Base-by-base conservation (phyloP, 2,797 vertebrate genomes). In the Bradypodion pumilum region DNA sequence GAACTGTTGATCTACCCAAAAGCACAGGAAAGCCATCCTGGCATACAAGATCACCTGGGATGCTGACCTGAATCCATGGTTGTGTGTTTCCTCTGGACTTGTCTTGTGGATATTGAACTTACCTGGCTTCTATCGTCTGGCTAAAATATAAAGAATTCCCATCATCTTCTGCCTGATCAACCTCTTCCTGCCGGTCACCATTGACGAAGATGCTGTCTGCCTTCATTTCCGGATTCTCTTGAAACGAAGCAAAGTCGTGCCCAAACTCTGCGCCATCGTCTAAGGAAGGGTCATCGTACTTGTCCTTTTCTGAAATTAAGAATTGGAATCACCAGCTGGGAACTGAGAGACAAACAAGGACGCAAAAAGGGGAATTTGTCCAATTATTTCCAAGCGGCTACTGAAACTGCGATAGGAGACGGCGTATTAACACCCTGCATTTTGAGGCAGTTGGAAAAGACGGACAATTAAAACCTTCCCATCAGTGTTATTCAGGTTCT, bases 121-220 rank as follows among this genome's bases (percentile, higher is more conserved):
- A 99, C 98, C 97, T 97, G 76, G 92, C 92, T 82, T 95, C 94
- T 90, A 94, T 94, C 2, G 89, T 85, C 68, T 96, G 89, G 74
- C 80, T 35, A 21, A 85, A 93, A 35, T 96, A 95, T 4, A 94
- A 85, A 90, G 87, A 90, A 1, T 85, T 84, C 40, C 92, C 91
- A 6, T 95, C 95, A 7, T 94, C 94, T 29, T 94, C 95, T 88
- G 96, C 96, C 91, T 95, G 94, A 91, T 96, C 92, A 5, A 94
- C 93, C 0, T 86, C 90, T 92, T 88, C 90, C 91, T 96, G 95
- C 23, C 82, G 69, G 1, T 95, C 90, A 27, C 95, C 95, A 42
- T 97, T 97, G 80, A 97, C 85, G 80, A 95, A 92, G 74, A 93
- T 81, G 80, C 91, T 81, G 42, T 89, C 84, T 0, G 91, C 85